Base-by-base conservation (phyloP, 2,888 invertebrate genomes). In the Rhorus exstirpatorius region DNA sequence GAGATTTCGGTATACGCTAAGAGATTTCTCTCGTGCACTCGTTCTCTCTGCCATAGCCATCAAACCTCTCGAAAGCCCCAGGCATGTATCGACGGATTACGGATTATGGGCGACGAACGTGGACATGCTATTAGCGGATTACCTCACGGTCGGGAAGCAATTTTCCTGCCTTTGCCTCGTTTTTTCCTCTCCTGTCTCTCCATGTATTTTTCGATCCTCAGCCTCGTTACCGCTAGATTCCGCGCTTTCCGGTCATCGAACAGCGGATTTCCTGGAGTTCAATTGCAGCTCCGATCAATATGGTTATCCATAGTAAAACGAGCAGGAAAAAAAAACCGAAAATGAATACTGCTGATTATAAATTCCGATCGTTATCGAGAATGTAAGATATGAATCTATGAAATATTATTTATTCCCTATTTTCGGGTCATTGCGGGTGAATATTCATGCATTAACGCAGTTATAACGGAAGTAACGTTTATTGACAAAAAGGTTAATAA, bases 61-160 rank as follows among this genome's bases (percentile, higher is more conserved):
- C 49, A 58, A 74, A 61, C 58, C 76, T 75, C 63, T 35, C 68
- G 61, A 49, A 78, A 68, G 77, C 68, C 68, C 51, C 80, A 78
- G 86, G 53, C 61, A 71, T 71, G 75, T 81, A 81, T 74, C 79
- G 77, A 75, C 41, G 77, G 79, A 84, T 80, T 63, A 81, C 46
- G 75, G 84, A 79, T 81, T 74, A 83, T 68, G 44, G 61, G 14
- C 46, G 49, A 61, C 78, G 81, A 86, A 87, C 86, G 86, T 81
- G 88, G 85, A 87, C 87, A 85, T 81, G 86, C 89, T 90, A 89
- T 90, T 90, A 90, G 87, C 87, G 88, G 90, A 90, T 90, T 90
- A 89, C 88, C 87, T 84, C 83, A 83, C 80, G 83, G 79, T 84
- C 79, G 86, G 86, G 84, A 87, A 88, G 87, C 89, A 87, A 90